phyloP scores from a whole-genome alignment of 2,113 vertebrate genomes.

The Eclectus roratus region DNA sequence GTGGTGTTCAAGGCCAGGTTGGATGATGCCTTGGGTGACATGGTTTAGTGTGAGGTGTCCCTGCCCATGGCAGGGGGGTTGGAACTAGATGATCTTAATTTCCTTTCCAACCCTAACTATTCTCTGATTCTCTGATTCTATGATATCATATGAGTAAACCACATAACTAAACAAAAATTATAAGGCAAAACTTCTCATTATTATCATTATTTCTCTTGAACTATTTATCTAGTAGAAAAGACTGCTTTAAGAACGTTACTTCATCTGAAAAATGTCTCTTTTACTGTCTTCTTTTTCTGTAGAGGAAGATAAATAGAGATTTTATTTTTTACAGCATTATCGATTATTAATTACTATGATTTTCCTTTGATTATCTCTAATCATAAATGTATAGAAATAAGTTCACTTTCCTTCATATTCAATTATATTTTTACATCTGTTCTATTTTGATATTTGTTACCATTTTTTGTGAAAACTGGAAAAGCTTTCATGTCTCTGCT shows the following conservation, averaged over 20 bases:
- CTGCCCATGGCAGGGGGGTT: too few relatives aligned
- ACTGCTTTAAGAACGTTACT: not conserved
- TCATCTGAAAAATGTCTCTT: not conserved
- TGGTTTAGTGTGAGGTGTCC: too few relatives aligned
- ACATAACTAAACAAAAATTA: not conserved
- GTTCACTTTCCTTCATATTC: not conserved
- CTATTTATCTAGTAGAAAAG: not conserved
- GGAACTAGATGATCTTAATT: too few relatives aligned
- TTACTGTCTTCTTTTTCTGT: not conserved
- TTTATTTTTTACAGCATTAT: not conserved
- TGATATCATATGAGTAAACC: not conserved
- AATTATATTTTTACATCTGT: not conserved
- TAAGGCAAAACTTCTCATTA: not conserved
- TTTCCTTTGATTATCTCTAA: not conserved
- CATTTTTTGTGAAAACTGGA: not conserved
- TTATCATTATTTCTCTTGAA: not conserved
- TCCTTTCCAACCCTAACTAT: too few relatives aligned
- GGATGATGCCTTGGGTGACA: too few relatives aligned
- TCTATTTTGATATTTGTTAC: not conserved
- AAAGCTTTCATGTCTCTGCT: accelerated
- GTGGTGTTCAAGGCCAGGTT: too few relatives aligned
- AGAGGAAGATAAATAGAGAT: not conserved
- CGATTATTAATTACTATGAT: not conserved
- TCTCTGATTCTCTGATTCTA: not conserved
- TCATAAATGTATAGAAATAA: not conserved